These are phyloP conservation scores for Allygus modestus DNA, from an alignment of 2,888 invertebrate genomes.

Conservation along the genomic window DNA sequence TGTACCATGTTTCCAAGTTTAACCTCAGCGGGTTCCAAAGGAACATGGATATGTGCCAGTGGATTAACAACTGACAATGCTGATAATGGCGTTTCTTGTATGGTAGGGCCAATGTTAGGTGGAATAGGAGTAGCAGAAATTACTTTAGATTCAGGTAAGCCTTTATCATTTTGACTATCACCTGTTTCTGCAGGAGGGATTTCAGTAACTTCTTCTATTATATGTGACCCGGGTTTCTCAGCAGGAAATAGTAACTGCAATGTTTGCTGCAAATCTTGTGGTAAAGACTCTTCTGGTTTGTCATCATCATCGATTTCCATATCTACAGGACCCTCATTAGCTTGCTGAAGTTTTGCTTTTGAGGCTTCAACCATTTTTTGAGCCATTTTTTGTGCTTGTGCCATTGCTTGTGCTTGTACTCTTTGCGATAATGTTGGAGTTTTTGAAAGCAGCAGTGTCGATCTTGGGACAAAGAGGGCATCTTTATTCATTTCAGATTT, in stretches of 20 bases:
- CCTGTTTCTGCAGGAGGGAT: background rate
- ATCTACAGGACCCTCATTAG: constrained; percentile 69
- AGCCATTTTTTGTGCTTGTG: background rate
- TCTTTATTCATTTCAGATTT: constrained; percentile 21
- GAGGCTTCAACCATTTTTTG: constrained; percentile 56
- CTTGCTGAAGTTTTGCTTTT: constrained; percentile 45
- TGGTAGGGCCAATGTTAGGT: background rate
- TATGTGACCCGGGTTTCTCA: constrained; percentile 54
- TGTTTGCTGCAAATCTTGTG: constrained; percentile 82
- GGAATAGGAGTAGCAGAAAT: background rate
- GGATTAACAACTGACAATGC: background rate
- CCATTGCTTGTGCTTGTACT: constrained; percentile 24
- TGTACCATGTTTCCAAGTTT: background rate
- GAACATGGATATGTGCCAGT: background rate
- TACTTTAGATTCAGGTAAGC: background rate
- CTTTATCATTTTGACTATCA: background rate
- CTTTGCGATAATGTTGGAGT: constrained; percentile 52
- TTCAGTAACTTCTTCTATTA: constrained; percentile 40
- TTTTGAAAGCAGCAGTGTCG: constrained; percentile 61
- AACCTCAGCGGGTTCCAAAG: background rate
- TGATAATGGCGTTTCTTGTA: background rate
- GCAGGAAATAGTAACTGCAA: constrained; percentile 82
- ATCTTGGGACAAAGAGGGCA: constrained; percentile 39
- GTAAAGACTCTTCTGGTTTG: constrained; percentile 73
- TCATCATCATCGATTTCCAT: constrained; percentile 72